A percentile compares a stretch with the other conserved stretches of the same genome.
Conservation (phyloP, 2,113 vertebrate species). For the Actenoides hombroni region DNA sequence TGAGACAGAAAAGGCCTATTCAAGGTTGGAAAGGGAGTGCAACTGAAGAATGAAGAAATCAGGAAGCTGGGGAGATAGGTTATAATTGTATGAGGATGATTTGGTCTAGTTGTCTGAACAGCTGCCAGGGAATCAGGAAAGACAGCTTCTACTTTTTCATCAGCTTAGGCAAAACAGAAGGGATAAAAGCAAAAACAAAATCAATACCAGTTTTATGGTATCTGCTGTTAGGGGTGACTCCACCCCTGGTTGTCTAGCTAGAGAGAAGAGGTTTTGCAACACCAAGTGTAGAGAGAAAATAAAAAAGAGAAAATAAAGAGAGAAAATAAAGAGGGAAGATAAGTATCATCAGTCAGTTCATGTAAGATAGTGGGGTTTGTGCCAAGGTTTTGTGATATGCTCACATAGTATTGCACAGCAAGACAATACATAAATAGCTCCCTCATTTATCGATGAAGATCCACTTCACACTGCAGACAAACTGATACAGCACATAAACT, state of each 20-base stretch:
- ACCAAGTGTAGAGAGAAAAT: background rate
- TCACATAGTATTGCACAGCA: background rate
- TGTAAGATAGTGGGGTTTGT: background rate
- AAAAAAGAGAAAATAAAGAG: background rate
- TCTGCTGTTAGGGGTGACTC: background rate
- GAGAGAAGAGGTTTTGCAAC: background rate
- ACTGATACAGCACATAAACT: background rate
- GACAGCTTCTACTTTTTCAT: background rate
- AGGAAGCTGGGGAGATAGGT: constrained; percentile 44
- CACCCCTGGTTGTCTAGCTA: background rate
- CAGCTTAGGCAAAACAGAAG: background rate
- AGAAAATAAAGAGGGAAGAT: background rate
- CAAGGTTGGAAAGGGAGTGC: constrained; percentile 8
- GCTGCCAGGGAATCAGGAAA: constrained; percentile 3
- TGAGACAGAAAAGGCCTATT: constrained; percentile 50
- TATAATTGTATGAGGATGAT: background rate
- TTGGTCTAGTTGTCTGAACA: background rate
- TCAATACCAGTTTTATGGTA: background rate
- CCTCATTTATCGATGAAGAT: background rate
- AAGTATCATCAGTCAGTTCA: background rate
- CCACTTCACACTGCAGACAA: background rate
- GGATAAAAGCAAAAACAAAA: background rate
- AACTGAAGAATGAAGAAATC: constrained; percentile 1
- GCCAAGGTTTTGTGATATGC: background rate
- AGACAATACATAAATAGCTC: background rate